Evolutionary conservation across 2,797 vertebrate genomes (phyloP), one percentile per base, ranked within the genome.

Genomic region (Chaetophractus vellerosus): DNA sequence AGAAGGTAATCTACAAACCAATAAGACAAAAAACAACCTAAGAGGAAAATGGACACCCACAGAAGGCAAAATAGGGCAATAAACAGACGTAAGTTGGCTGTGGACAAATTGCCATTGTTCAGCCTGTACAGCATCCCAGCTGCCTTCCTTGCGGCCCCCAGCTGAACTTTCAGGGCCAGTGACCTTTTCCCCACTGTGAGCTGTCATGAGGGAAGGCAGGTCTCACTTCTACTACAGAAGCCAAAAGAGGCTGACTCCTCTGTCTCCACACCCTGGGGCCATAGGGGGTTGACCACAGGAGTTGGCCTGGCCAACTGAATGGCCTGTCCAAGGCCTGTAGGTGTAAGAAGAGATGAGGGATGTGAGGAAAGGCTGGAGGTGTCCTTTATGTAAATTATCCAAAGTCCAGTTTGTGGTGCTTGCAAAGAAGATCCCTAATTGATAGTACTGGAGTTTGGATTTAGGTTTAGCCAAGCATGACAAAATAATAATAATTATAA

Each of bases 31-130:
- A 63, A 11, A 28, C 12, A 64, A 2, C 3, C 52, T 19, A 64
- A 3, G 7, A 63, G 23, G 48, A 24, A 72, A 50, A n/a, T 4
- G 31, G 57, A 33, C 48, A 19, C 28, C 57, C 57, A 33, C 33
- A 59, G 33, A 71, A 9, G 36, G 52, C 28, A 71, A 76, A 26
- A 52, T 31, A 21, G 63, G 41, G 38, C 72, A 26, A 23, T 26
- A 64, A 41, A 28, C 0, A 0, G 9, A 4, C 2, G 52, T 52
- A 72, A 64, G 11, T 31, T 14, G 36, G 64, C 9, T 48, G 57
- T 45, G 64, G 74, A 24, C 74, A 48, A 48, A 15, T 41, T 24
- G 64, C 48, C 74, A 26, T 7, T 5, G 36, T 28, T 33, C 0
- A 7, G 28, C 55, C 87, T 2, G 1, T 55, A 63, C 1, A 36